Evolutionary conservation across 2,797 vertebrate genomes (phyloP).

Genomic region (Lacerta viridis): DNA sequence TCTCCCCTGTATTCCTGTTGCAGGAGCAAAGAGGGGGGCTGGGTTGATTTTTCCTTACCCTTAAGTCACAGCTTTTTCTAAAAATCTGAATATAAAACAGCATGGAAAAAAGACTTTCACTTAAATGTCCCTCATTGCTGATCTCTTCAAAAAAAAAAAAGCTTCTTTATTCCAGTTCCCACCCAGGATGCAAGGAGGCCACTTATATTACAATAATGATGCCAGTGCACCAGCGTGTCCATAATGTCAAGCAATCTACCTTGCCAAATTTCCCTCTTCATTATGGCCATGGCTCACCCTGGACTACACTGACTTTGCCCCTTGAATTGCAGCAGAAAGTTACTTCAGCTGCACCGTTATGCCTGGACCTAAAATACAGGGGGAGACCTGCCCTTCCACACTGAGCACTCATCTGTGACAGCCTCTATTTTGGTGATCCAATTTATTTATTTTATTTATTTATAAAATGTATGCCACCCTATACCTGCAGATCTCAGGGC

Average conservation of each 20-base stretch:
- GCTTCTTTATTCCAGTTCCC: constrained; percentile 51
- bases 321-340: background rate
- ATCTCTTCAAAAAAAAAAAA: constrained; percentile 53
- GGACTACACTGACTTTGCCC: background rate
- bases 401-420: background rate
- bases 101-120: background rate
- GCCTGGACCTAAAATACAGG: background rate
- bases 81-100: background rate
- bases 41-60: constrained; percentile 20
- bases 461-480: no score
- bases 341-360: background rate
- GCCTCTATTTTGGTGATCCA: background rate
- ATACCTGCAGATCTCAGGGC: no score
- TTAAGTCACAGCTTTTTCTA: constrained; percentile 47
- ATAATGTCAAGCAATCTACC: constrained; percentile 38
- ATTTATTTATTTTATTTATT: no score
- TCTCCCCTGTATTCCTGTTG: constrained; percentile 68
- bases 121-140: background rate
- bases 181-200: constrained; percentile 60
- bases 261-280: background rate
- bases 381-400: background rate
- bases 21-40: constrained; percentile 21
- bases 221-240: constrained; percentile 50
- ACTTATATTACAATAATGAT: constrained; percentile 60
- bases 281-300: background rate